Evolutionary conservation across 2,888 invertebrate genomes (phyloP).

Genomic region (Coecobrya sp.): DNA sequence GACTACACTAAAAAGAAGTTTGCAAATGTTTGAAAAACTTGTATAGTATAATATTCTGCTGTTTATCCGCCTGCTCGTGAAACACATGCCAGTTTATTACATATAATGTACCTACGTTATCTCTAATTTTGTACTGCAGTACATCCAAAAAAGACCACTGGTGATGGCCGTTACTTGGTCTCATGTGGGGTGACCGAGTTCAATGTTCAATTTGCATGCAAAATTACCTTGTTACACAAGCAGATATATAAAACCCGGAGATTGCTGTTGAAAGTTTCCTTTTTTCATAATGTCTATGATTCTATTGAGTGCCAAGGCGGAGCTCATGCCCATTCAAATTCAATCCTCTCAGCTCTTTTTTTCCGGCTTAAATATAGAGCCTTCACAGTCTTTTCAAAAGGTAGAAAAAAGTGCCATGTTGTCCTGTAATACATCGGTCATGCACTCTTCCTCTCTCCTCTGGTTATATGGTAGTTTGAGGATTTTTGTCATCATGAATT

Average conservation of each 20-base stretch:
- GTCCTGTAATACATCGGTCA: background rate
- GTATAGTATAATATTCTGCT: background rate
- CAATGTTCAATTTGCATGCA: conserved; percentile 79
- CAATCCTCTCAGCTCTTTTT: background rate
- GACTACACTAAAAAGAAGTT: background rate
- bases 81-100: background rate
- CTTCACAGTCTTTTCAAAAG: background rate
- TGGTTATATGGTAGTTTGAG: conserved; percentile 1
- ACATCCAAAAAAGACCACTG: background rate
- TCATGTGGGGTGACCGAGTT: conserved; percentile 63
- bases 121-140: background rate
- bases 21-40: conserved; percentile 15
- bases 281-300: conserved; percentile 13
- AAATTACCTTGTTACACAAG: conserved; percentile 64
- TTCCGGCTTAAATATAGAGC: background rate
- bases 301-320: conserved; percentile 38
- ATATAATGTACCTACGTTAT: background rate
- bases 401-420: background rate
- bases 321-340: conserved; percentile 40
- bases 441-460: background rate
- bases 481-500: conserved; percentile 37
- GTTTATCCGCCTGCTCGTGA: background rate
- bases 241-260: background rate
- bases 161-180: conserved; percentile 25
- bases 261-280: background rate